Percentiles rank a stretch among this genome's conserved stretches.
These are phyloP conservation scores for Gambusia affinis DNA, from an alignment of 2,113 vertebrate species.

Conservation along the genomic window DNA sequence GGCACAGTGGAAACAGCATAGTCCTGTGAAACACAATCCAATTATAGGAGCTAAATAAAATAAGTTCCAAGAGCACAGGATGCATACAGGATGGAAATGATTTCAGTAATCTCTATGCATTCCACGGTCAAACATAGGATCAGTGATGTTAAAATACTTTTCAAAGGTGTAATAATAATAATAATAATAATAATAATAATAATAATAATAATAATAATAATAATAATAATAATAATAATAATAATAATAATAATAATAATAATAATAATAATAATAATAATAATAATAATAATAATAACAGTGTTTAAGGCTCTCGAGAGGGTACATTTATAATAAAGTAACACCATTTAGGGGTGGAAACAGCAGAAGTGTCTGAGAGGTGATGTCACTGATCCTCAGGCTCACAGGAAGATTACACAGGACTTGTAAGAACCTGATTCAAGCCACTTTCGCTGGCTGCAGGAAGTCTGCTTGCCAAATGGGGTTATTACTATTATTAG, in stretches of 20 bases:
- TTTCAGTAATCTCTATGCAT: not conserved
- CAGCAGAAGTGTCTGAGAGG: slow-evolving; percentile 28
- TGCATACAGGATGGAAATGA: not conserved
- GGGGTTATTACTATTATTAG: slow-evolving; percentile 1
- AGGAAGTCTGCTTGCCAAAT: slow-evolving; percentile 13
- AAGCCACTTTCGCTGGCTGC: slow-evolving; percentile 20
- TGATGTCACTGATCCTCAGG: slow-evolving; percentile 32
- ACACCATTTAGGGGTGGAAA: slow-evolving; percentile 17
- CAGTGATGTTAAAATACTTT: not conserved
- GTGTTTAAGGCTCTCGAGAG: not conserved
- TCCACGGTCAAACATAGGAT: not conserved
- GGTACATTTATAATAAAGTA: slow-evolving; percentile 20
- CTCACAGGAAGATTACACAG: slow-evolving; percentile 30
- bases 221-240: not conserved
- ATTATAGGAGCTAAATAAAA: not conserved
- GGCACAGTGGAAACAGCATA: slow-evolving; percentile 96
- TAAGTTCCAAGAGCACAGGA: not conserved
- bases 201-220: not conserved
- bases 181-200: too few species aligned
- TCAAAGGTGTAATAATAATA: not conserved
- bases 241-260: not conserved
- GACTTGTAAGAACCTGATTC: slow-evolving; percentile 18
- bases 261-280: too few species aligned
- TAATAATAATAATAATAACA: not conserved
- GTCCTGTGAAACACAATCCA: slow-evolving; percentile 71